phyloP scores from a whole-genome alignment of 2,113 vertebrate genomes.

The Columbina picui region DNA sequence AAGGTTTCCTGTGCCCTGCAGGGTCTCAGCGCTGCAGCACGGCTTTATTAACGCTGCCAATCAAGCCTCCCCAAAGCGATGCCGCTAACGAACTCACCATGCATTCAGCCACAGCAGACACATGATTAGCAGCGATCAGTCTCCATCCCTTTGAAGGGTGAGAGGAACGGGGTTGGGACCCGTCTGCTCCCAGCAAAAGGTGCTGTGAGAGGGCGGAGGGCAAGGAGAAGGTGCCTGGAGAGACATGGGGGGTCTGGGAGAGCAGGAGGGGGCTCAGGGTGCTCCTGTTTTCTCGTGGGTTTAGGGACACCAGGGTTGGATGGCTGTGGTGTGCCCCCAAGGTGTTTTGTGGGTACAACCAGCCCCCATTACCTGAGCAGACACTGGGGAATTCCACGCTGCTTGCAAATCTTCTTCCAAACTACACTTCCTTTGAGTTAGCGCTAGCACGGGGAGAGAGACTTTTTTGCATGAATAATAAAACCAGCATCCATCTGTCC shows the following conservation, averaged over 20 bases:
- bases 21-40: neutral
- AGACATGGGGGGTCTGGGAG: neutral
- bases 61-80: neutral
- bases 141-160: neutral
- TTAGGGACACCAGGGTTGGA: neutral
- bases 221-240: neutral
- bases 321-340: neutral
- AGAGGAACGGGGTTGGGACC: fast-evolving
- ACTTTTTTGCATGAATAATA: slow-evolving; percentile 59
- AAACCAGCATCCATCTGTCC: slow-evolving; percentile 36
- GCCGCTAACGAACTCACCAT: neutral
- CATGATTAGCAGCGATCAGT: neutral
- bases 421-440: slow-evolving; percentile 13
- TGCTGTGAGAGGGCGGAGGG: neutral
- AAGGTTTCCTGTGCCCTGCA: neutral
- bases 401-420: neutral
- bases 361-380: neutral
- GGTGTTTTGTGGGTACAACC: neutral
- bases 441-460: neutral
- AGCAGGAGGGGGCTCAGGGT: neutral
- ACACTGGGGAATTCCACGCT: neutral
- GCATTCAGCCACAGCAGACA: fast-evolving
- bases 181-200: neutral
- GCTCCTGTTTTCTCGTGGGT: neutral
- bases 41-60: slow-evolving; percentile 29